Evolutionary conservation across 1,140 invertebrate genomes (phyloP).

Genomic region (Cydia fagiglandana): DNA sequence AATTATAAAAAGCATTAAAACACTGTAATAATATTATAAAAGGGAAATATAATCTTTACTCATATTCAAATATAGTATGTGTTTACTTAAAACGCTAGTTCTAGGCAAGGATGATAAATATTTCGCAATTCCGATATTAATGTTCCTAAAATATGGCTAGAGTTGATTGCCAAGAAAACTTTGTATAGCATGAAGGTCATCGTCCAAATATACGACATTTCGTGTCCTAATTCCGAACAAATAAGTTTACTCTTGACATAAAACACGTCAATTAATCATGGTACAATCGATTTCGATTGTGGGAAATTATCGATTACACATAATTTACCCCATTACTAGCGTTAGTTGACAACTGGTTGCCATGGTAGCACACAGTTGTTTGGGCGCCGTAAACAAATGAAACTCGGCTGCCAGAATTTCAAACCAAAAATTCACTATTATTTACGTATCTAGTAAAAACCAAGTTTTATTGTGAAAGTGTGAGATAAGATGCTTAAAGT

Average conservation of each 20-base stretch:
- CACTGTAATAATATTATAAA: too few relatives aligned
- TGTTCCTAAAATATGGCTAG: neutral
- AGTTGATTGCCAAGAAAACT: neutral
- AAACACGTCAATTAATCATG: constrained; percentile 22
- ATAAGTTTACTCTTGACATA: constrained; percentile 8
- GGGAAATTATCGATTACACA: constrained; percentile 55
- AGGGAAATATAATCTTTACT: too few relatives aligned
- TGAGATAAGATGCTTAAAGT: constrained; percentile 43
- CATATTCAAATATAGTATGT: too few relatives aligned
- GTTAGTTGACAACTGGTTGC: constrained; percentile 57
- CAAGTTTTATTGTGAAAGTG: constrained; percentile 32
- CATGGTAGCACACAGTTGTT: constrained; percentile 63
- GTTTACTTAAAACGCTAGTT: neutral
- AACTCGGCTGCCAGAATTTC: constrained; percentile 51
- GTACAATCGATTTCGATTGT: constrained; percentile 24
- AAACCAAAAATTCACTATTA: constrained; percentile 45
- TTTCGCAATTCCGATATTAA: too few relatives aligned
- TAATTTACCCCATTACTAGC: constrained; percentile 41
- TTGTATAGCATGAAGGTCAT: neutral
- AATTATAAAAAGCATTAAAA: too few relatives aligned
- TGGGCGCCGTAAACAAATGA: constrained; percentile 73
- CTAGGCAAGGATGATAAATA: neutral
- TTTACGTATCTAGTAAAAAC: constrained; percentile 32
- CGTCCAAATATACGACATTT: neutral
- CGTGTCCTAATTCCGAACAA: constrained; percentile 18